Conservation (phyloP, 1,140 invertebrate genomes). For the Phenacoccus solenopsis region DNA sequence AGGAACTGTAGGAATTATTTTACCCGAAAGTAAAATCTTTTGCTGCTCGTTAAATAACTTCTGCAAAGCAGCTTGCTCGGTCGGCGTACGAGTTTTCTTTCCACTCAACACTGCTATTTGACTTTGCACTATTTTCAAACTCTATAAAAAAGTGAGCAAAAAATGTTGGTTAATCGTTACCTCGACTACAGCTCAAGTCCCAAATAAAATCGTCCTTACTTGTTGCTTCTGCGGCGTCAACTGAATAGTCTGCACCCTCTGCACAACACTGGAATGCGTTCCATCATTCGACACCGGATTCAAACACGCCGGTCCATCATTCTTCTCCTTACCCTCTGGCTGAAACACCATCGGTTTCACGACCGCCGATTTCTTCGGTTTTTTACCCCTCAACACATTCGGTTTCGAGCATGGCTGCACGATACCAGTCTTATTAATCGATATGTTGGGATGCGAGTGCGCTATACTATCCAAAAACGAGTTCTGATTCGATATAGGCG, state of each 20-base stretch:
- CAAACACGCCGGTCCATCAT: conserved; percentile 19
- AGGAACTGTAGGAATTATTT: conserved; percentile 43
- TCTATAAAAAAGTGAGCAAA: conserved; percentile 30
- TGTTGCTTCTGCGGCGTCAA: conserved; percentile 46
- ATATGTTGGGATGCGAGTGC: conserved; percentile 28
- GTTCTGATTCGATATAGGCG: conserved; percentile 25
- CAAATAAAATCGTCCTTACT: conserved; percentile 25
- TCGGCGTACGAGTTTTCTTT: conserved; percentile 34
- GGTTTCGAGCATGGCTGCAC: conserved; percentile 23
- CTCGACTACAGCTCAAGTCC: no score
- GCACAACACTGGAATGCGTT: conserved; percentile 27
- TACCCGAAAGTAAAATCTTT: conserved; percentile 46
- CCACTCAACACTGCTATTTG: conserved; percentile 43
- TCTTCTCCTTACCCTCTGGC: conserved; percentile 22
- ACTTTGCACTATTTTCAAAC: conserved; percentile 44
- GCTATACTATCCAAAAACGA: conserved; percentile 29
- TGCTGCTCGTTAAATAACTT: conserved; percentile 44
- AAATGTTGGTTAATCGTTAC: neutral
- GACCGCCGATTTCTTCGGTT: conserved; percentile 30
- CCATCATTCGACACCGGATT: conserved; percentile 20
- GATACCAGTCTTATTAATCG: conserved; percentile 28
- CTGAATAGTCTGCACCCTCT: conserved; percentile 44
- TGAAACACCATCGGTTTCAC: conserved; percentile 30
- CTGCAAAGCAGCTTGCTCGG: conserved; percentile 39
- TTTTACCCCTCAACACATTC: conserved; percentile 20